Conservation (phyloP, 2,888 invertebrate species). For the Scelioninae gen. 1 region DNA sequence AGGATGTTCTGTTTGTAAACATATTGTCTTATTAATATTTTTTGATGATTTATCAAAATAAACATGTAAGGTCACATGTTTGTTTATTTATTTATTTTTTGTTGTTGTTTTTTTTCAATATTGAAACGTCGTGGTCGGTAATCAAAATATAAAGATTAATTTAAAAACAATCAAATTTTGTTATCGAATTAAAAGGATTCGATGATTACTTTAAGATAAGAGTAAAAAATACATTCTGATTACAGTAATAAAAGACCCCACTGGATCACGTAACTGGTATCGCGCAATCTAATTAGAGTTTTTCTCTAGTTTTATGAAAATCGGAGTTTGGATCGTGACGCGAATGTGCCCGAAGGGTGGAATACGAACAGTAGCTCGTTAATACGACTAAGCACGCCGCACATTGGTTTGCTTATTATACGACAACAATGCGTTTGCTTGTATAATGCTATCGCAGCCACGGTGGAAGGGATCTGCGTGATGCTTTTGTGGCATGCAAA, state of each 20-base stretch:
- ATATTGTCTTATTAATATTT: too few species aligned
- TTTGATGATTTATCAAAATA: too few species aligned
- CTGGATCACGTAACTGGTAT: constrained; percentile 15
- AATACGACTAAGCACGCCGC: constrained; percentile 49
- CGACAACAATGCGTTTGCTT: constrained; percentile 54
- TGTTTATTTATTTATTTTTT: too few species aligned
- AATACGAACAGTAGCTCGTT: constrained; percentile 41
- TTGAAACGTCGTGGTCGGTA: too few species aligned
- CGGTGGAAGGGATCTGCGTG: constrained; percentile 31
- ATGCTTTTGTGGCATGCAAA: constrained; percentile 61
- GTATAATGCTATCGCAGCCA: constrained; percentile 39
- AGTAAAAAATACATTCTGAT: not conserved
- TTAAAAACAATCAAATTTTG: not conserved
- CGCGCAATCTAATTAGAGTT: constrained; percentile 27
- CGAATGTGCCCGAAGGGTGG: constrained; percentile 28
- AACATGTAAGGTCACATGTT: too few species aligned
- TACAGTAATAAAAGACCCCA: constrained; percentile 19
- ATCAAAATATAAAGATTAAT: not conserved
- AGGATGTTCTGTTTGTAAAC: too few species aligned
- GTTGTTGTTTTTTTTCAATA: too few species aligned
- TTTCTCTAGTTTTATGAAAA: constrained; percentile 26
- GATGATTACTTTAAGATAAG: not conserved
- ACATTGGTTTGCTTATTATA: constrained; percentile 56
- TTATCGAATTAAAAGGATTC: not conserved
- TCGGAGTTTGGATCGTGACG: constrained; percentile 41